Evolutionary conservation across 2,797 vertebrate genomes (phyloP), one percentile per base, ranked within the genome.

Genomic region (Nothura maculosa): DNA sequence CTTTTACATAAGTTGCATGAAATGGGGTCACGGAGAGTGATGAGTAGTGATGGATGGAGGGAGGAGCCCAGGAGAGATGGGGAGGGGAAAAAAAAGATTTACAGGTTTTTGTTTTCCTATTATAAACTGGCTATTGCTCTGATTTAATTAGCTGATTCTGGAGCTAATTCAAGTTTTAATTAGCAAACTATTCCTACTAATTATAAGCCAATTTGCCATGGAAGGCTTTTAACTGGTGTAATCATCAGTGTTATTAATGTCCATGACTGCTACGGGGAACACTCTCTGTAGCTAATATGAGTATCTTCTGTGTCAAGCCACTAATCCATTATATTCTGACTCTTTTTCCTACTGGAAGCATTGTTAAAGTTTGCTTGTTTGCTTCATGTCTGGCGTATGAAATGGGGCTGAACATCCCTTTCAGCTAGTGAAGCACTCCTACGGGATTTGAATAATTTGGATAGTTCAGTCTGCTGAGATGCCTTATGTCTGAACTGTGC

Each of bases 91-190:
- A 18, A 40, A 80, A 78, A 84, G 22, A 61, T 87, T 76, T 54
- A 30, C 3, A 7, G 8, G 3, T 40, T 72, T 55, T 55, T 54
- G 9, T 30, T 30, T 30, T 21, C 47, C 21, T 17, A 43, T 12
- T 47, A 73, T 50, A 14, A 62, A 92, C 60, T 45, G 48, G 40
- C 75, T 52, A 32, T 5, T 3, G 22, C 84, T 95, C 78, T 91
- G 91, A 96, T 94, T 93, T 82, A 89, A 94, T 92, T 89, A 92
- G 60, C 73, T 82, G 55, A 80, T 94, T 58, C 34, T 75, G 87
- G 43, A 70, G 82, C 92, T 85, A 90, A 85, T 87, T 94, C 79
- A 89, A 55, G 30, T 82, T 92, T 90, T 88, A 93, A 90, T 96
- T 96, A 91, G 62, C 40, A 80, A 90, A 88, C 66, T 55, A 54